Percentiles rank a stretch among this genome's conserved stretches.
These are phyloP conservation scores for Anagyrus pseudococci DNA, from an alignment of 2,888 invertebrate species.

Conservation along the genomic window DNA sequence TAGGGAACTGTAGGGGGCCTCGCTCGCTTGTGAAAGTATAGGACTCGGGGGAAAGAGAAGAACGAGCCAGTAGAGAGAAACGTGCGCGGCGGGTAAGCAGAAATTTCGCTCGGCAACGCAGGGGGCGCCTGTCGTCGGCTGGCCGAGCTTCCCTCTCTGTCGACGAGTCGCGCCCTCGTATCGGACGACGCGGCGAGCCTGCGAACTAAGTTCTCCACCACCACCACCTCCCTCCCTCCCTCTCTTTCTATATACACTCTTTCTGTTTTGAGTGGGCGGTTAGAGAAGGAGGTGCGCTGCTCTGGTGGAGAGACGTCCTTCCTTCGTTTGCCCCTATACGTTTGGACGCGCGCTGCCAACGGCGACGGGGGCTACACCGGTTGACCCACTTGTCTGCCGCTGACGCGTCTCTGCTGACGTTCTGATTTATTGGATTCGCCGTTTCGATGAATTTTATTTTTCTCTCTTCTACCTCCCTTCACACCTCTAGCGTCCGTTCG, in stretches of 20 bases:
- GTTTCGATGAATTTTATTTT: no score
- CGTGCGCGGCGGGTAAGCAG: constrained; percentile 44
- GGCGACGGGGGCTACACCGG: no score
- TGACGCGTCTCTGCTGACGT: constrained; percentile 16
- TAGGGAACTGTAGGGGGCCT: constrained; percentile 46
- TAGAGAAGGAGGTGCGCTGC: no score
- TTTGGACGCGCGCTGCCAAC: no score
- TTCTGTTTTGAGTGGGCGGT: no score
- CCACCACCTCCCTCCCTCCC: no score
- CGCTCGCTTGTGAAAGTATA: constrained; percentile 21
- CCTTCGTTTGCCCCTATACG: no score
- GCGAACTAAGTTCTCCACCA: constrained; percentile 34
- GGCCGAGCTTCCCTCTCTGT: constrained; percentile 29
- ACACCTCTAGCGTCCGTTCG: no score
- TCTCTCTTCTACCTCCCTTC: no score
- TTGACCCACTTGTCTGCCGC: no score
- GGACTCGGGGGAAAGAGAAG: neutral
- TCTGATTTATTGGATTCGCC: constrained; percentile 19
- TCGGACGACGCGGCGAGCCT: constrained; percentile 32
- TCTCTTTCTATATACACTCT: neutral
- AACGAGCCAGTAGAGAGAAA: neutral
- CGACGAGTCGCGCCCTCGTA: constrained; percentile 34
- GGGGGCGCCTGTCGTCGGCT: constrained; percentile 51
- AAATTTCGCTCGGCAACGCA: constrained; percentile 25
- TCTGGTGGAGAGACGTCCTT: no score